Evolutionary conservation across 2,113 vertebrate genomes (phyloP), one percentile per base, ranked within the genome.

Genomic region (Morone chrysops): DNA sequence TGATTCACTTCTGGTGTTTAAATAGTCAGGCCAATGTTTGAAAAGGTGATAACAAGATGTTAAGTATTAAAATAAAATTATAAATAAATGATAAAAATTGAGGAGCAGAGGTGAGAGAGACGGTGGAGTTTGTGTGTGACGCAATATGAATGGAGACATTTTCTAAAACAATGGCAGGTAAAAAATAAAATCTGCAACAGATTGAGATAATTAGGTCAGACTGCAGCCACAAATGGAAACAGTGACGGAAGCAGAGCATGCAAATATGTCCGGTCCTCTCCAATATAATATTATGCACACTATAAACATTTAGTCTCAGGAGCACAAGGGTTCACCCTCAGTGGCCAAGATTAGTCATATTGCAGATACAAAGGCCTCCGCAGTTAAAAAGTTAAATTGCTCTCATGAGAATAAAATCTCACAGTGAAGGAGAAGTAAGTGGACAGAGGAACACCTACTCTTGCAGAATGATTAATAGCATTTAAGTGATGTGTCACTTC

Each of bases 231-330:
- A 86, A 81, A 77, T 82, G 89, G 87, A 89, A 90, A 85, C 74
- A 73, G 40, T 84, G 75, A 83, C 80, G 77, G 61, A 83, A 74
- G 73, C 70, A 65, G 70, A 31, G 31, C 51, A 63, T 70, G 72
- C n/a, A 88, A 82, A 88, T 74, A 78, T 70, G 73, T 63, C 79
- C 9, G 25, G 56, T 82, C 51, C 51, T 77, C 43, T 84, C 69
- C 70, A 75, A 57, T 81, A 83, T 85, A 79, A 85, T 67, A 65
- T 63, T 78, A 76, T 45, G 2, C 82, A 51, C 25, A 68, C 67
- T 81, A 68, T 89, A 92, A 92, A 92, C 70, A 79, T 88, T 90
- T 75, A 82, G 72, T 81, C 75, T 73, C 60, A 80, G 81, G 78
- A 82, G 79, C 78, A 85, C 65, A 88, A 80, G 84, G 47, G 53